These are phyloP conservation scores for Apantesis nais DNA, from an alignment of 2,888 invertebrate genomes.

Conservation along the genomic window DNA sequence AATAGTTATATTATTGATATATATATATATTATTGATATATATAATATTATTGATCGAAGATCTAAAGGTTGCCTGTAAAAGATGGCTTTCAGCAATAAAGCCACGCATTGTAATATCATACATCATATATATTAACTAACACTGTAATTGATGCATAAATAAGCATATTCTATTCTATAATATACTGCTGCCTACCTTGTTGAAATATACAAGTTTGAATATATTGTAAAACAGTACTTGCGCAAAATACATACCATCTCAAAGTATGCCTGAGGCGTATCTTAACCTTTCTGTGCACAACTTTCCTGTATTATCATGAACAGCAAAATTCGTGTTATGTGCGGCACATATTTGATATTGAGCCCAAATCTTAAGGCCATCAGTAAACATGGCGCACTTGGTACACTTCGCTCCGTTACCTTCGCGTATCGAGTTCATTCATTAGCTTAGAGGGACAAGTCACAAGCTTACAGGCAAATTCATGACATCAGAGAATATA, in stretches of 20 bases:
- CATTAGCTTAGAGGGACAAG: slow-evolving; percentile 41
- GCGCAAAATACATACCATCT: neutral
- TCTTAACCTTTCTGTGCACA: slow-evolving; percentile 12
- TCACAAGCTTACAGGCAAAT: slow-evolving; percentile 10
- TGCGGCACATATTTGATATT: slow-evolving; percentile 21
- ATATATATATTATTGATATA: too few species aligned
- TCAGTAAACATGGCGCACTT: slow-evolving; percentile 46
- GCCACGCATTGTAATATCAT: too few species aligned
- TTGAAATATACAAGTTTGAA: neutral
- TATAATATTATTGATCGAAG: too few species aligned
- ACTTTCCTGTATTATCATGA: slow-evolving; percentile 10
- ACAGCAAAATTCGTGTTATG: slow-evolving; percentile 5
- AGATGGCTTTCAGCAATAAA: too few species aligned
- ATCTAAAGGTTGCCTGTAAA: too few species aligned
- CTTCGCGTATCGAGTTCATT: slow-evolving; percentile 47
- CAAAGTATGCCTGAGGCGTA: slow-evolving; percentile 2
- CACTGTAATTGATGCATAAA: too few species aligned
- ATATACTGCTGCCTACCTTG: neutral
- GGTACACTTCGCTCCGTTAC: slow-evolving; percentile 33
- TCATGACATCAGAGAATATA: neutral
- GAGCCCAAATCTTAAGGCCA: slow-evolving; percentile 24
- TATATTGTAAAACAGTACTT: neutral
- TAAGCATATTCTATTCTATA: too few species aligned
- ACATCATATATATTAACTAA: too few species aligned
- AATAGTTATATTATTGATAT: too few species aligned